These are phyloP conservation scores for Pilophorus perplexus DNA, from an alignment of 2,888 invertebrate species.

Conservation along the genomic window DNA sequence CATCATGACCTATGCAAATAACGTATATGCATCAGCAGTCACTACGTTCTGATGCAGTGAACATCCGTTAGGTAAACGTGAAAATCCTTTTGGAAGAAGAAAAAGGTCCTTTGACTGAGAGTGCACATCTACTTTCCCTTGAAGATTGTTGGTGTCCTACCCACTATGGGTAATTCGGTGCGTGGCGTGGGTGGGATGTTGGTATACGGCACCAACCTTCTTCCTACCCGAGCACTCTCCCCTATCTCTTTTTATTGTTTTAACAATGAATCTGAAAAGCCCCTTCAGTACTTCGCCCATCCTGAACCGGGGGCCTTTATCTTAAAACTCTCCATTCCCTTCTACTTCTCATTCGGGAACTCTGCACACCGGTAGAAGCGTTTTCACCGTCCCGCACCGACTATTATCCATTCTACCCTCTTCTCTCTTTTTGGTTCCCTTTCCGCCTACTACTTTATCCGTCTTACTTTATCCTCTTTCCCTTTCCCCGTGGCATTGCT, in stretches of 20 bases:
- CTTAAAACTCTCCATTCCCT: neutral
- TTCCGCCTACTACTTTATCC: neutral
- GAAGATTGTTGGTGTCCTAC: neutral
- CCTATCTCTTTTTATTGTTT: conserved; percentile 21
- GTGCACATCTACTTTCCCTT: neutral
- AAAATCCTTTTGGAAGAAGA: too few relatives aligned
- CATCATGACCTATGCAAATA: too few relatives aligned
- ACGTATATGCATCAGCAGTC: too few relatives aligned
- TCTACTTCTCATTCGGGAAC: neutral
- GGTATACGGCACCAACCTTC: neutral
- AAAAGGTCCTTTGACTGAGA: neutral
- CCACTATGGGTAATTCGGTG: neutral
- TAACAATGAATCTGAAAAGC: conserved; percentile 22
- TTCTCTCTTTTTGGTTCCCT: neutral
- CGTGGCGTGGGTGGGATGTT: neutral
- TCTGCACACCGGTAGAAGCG: neutral
- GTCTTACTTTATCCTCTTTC: neutral
- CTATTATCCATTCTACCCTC: conserved; percentile 1
- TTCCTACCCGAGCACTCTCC: neutral
- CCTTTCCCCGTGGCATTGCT: neutral
- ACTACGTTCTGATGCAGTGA: too few relatives aligned
- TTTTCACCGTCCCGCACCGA: neutral
- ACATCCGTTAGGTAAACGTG: too few relatives aligned
- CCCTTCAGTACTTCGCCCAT: neutral
- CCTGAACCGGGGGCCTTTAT: conserved; percentile 1